Percentiles rank a stretch among this genome's conserved stretches.
These are phyloP conservation scores for Mesopsocus fuscifrons DNA, from an alignment of 2,888 invertebrate species.

Conservation along the genomic window DNA sequence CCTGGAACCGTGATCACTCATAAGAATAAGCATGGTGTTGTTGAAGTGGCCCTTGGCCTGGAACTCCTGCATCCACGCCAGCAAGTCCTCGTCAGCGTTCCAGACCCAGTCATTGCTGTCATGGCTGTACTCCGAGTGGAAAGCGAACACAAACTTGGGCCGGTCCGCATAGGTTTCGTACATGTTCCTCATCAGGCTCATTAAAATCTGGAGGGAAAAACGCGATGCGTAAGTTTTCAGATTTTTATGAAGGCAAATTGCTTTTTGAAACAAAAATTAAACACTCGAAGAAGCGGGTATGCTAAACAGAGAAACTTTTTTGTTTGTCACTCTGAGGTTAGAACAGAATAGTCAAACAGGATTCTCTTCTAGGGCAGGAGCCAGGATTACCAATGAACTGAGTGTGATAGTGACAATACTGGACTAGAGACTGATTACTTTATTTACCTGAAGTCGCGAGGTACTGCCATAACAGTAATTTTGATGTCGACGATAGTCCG, in stretches of 20 bases:
- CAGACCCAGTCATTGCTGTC: constrained; percentile 64
- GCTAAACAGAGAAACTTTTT: too few relatives aligned
- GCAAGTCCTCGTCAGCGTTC: constrained; percentile 53
- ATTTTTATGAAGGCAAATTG: too few relatives aligned
- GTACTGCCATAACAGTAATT: constrained; percentile 48
- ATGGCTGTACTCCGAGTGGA: constrained; percentile 78
- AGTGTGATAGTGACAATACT: too few relatives aligned
- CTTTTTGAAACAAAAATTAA: too few relatives aligned
- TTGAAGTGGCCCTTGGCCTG: constrained; percentile 42
- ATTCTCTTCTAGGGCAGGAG: too few relatives aligned
- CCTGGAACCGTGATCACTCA: constrained; percentile 89
- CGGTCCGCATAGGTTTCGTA: constrained; percentile 39
- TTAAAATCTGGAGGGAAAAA: constrained; percentile 24
- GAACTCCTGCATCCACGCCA: constrained; percentile 41
- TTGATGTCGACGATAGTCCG: constrained; percentile 33
- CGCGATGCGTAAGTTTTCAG: constrained; percentile 19
- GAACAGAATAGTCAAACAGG: too few relatives aligned
- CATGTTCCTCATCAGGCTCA: constrained; percentile 32
- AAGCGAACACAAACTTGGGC: constrained; percentile 70
- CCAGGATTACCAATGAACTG: too few relatives aligned
- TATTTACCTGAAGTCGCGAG: constrained; percentile 51
- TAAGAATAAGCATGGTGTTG: constrained; percentile 64
- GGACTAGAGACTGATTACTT: too few relatives aligned
- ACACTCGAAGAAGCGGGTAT: constrained; percentile 22
- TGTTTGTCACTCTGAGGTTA: too few relatives aligned